These are phyloP conservation scores for Anarrhichthys ocellatus DNA, from an alignment of 2,113 vertebrate species.

Conservation along the genomic window DNA sequence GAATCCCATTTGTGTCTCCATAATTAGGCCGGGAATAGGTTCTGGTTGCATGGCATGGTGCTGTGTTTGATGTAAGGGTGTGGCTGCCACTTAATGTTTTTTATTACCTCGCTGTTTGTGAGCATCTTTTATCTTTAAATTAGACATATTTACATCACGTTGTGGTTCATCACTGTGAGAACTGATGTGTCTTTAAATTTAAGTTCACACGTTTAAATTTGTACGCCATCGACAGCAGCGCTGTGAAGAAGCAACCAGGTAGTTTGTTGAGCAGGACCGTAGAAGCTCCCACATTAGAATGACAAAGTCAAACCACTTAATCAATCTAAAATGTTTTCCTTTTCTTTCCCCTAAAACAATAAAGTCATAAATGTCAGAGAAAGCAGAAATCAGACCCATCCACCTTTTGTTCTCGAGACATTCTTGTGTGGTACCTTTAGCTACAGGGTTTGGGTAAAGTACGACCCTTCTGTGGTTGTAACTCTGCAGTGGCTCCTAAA, in stretches of 20 bases:
- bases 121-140: slow-evolving; percentile 60
- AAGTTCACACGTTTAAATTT: background rate
- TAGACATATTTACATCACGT: slow-evolving; percentile 37
- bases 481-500: slow-evolving; percentile 83
- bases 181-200: slow-evolving; percentile 3
- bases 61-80: slow-evolving; percentile 63
- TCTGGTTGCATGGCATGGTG: slow-evolving; percentile 34
- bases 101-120: slow-evolving; percentile 38
- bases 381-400: slow-evolving; percentile 72
- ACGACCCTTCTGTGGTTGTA: slow-evolving; percentile 76
- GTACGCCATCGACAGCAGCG: background rate
- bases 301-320: slow-evolving; percentile 44
- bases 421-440: slow-evolving; percentile 85
- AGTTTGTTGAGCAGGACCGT: background rate
- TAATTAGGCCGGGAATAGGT: slow-evolving; percentile 52
- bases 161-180: slow-evolving; percentile 30
- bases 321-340: slow-evolving; percentile 54
- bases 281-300: slow-evolving; percentile 19
- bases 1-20: slow-evolving; percentile 43
- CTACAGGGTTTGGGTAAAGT: slow-evolving; percentile 78
- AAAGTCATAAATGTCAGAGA: slow-evolving; percentile 69
- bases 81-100: slow-evolving; percentile 39
- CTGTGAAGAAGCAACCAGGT: background rate
- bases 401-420: slow-evolving; percentile 80
- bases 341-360: slow-evolving; percentile 41